phyloP scores from a whole-genome alignment of 92 coral and sea anemone species.

The Hydrozoanthus gracilis region DNA sequence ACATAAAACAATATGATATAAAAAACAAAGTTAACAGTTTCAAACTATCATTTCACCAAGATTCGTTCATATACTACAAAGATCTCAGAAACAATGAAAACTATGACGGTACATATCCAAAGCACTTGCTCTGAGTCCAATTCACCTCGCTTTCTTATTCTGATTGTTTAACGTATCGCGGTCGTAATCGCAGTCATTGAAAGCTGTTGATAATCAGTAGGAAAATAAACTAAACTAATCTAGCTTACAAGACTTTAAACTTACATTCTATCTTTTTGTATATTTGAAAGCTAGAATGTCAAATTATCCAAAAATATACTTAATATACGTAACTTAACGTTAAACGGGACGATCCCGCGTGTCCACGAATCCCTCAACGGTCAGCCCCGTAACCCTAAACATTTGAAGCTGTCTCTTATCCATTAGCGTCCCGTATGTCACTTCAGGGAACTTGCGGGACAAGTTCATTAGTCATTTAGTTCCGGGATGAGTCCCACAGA shows the following conservation, averaged over 20 bases:
- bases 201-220: conserved; percentile 4
- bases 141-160: neutral
- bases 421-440: neutral
- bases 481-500: conserved; percentile 16
- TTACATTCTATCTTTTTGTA: neutral
- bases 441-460: conserved; percentile 20
- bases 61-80: conserved; percentile 5
- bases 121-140: neutral
- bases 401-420: conserved; percentile 16
- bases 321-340: conserved; percentile 11
- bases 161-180: neutral
- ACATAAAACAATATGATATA: too few relatives aligned
- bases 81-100: neutral
- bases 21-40: conserved; percentile 1
- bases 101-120: neutral
- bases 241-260: neutral
- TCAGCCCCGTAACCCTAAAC: conserved; percentile 11
- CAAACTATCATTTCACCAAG: conserved; percentile 3
- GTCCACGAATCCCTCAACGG: conserved; percentile 7
- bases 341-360: conserved; percentile 25
- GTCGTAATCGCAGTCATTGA: conserved; percentile 1
- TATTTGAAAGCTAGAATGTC: neutral
- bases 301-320: neutral
- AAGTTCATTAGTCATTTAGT: conserved; percentile 7
- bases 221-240: conserved; percentile 1